Base-by-base conservation (phyloP, 2,888 invertebrate genomes). In the Argynnis bischoffii region DNA sequence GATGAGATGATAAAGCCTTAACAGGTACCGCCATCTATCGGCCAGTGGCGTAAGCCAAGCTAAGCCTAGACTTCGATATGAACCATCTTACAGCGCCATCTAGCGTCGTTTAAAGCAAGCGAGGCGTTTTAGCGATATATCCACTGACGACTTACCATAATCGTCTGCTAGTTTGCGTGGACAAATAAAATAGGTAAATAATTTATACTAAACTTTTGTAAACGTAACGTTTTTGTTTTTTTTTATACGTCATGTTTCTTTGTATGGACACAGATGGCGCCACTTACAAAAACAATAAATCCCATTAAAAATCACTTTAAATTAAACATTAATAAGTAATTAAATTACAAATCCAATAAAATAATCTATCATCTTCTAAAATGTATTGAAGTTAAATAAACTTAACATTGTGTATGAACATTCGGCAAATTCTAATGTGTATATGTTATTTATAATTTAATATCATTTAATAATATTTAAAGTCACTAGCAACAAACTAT, bases 101-200 rank as follows among this genome's bases (percentile, higher is more conserved):
- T 90, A 84, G 79, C 72, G 71, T 71, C 67, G 63, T 55, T 72
- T 75, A 75, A 83, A 87, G 88, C 85, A 83, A 81, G 83, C 79
- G 82, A 85, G 84, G 85, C 64, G 56, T 69, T 76, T 70, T 59
- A 69, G 65, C 72, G 55, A 75, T 77, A 75, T 75, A 78, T 78
- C 77, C 79, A 78, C 85, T 83, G 85, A 84, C 86, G 80, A 88
- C 92, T 92, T 90, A 92, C 92, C 92, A 90, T 83, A 71, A 86
- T 82, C 79, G 89, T 89, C 91, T 92, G 90, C 87, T 88, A 88
- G 90, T 76, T 81, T 82, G 92, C 92, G 90, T 91, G 91, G 83
- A 89, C 87, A 91, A 82, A 91, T 85, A 92, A 88, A 87, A 79
- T 79, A 78, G 78, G 80, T 87, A 78, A 88, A 74, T 81, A 79